A percentile compares a stretch with the other conserved stretches of the same genome.
Evolutionary conservation across 37 sponge, comb jelly and placozoan species (phyloP).

Genomic region (Spongilla lacustris): DNA sequence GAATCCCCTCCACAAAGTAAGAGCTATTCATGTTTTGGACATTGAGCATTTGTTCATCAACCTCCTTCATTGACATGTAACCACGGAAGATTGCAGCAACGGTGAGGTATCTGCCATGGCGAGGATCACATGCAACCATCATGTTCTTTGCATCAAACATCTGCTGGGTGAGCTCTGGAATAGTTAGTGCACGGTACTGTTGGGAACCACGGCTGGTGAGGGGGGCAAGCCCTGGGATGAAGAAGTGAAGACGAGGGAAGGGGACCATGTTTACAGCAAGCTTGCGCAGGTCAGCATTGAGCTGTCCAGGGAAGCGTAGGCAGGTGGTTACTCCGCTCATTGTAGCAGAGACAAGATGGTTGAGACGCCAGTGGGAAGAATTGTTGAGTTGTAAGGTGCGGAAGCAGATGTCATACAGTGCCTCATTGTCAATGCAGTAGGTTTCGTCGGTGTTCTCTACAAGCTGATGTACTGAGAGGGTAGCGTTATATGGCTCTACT

Average conservation of each 20-base stretch:
- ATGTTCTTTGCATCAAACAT: slow-evolving; percentile 99
- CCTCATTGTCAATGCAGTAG: slow-evolving; percentile 97
- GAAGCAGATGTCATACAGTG: slow-evolving; percentile 98
- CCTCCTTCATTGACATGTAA: slow-evolving; percentile 99
- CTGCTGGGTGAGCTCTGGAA: slow-evolving; percentile 99
- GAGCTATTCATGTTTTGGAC: slow-evolving; percentile 99
- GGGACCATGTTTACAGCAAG: slow-evolving; percentile 98
- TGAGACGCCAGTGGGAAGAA: slow-evolving; percentile 93
- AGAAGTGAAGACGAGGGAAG: slow-evolving; percentile 99
- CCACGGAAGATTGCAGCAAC: slow-evolving; percentile 99
- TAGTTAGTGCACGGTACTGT: slow-evolving; percentile 92
- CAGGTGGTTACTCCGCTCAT: slow-evolving; percentile 98
- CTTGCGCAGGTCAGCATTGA: slow-evolving; percentile 97
- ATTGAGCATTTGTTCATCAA: slow-evolving; percentile 98
- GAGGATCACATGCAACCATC: slow-evolving; percentile 99
- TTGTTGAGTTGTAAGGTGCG: slow-evolving; percentile 95
- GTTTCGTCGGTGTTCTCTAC: slow-evolving; percentile 99
- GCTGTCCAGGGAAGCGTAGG: slow-evolving; percentile 97
- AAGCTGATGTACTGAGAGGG: slow-evolving; percentile 98
- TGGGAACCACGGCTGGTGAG: slow-evolving; percentile 99
- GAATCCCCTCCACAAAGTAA: slow-evolving; percentile 99
- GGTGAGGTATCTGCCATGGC: slow-evolving; percentile 99
- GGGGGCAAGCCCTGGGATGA: slow-evolving; percentile 98
- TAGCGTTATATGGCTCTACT: slow-evolving; percentile 87
- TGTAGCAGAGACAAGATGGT: slow-evolving; percentile 96